A percentile compares a stretch with the other conserved stretches of the same genome.
Evolutionary conservation across 2,797 vertebrate species (phyloP).

Genomic region (Sebastes goodei): DNA sequence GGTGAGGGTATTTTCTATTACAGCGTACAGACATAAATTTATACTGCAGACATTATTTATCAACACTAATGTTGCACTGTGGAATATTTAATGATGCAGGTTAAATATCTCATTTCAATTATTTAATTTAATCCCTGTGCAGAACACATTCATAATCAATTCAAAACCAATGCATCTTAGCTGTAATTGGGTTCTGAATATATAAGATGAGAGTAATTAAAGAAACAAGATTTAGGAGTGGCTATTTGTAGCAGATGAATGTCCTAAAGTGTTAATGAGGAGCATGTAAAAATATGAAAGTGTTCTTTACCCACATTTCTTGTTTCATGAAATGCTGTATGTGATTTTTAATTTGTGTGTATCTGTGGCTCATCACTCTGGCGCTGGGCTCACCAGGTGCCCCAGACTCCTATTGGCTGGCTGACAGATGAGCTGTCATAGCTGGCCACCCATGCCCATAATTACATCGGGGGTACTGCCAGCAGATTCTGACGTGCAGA

Average conservation of each 20-base stretch:
- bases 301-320: conserved; percentile 14
- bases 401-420: conserved; percentile 69
- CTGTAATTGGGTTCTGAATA: conserved; percentile 56
- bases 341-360: conserved; percentile 70
- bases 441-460: conserved; percentile 83
- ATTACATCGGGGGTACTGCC: conserved; percentile 81
- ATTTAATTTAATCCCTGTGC: conserved; percentile 24
- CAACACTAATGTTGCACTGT: neutral
- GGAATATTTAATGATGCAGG: conserved; percentile 18
- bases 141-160: conserved; percentile 47
- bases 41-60: conserved; percentile 4
- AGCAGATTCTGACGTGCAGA: conserved; percentile 68
- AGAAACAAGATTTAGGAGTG: conserved; percentile 38
- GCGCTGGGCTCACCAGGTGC: conserved; percentile 73
- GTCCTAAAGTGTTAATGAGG: conserved; percentile 24
- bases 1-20: neutral
- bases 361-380: conserved; percentile 63
- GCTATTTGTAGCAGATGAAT: conserved; percentile 14
- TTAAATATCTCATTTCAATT: conserved; percentile 33
- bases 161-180: conserved; percentile 43
- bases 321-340: conserved; percentile 43
- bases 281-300: conserved; percentile 16
- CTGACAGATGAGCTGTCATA: conserved; percentile 86
- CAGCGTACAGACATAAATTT: neutral
- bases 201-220: conserved; percentile 63